Base-by-base conservation (phyloP, 2,113 vertebrate species). In the Podarcis cretensis region DNA sequence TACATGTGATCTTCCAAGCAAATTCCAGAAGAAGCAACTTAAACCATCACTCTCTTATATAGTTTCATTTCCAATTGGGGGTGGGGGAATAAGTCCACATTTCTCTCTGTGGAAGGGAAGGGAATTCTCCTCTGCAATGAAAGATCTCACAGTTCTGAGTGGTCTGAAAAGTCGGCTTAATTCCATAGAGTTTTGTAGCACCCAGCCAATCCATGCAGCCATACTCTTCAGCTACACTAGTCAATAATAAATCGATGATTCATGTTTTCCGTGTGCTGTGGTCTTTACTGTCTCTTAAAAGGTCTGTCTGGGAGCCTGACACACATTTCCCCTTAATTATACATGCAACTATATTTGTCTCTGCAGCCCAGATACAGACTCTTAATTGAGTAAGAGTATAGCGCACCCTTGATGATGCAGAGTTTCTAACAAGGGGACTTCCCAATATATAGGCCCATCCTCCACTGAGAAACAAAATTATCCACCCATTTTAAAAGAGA, bases 391-490 rank as follows among this genome's bases (percentile, higher is more conserved):
- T 93, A 93, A 89, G 66, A 90, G 85, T 68, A 87, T 89, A 35
- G 89, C 89, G 93, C 90, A 89, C 85, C 86, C 90, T 77, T 20
- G 94, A 96, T 96, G 94, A 96, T 90, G 83, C 90, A 83, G 89
- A 88, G 88, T 89, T 96, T 93, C 95, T 94, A 94, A 91, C 89
- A 94, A 81, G 87, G 96, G 95, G 94, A 96, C 96, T 97, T 97
- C 93, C 96, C 95, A 93, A 94, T 92, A 95, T 87, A 91, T 89
- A 89, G 66, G 81, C 92, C 81, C 89, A 93, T 81, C 89, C 91
- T 93, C 94, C 91, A 87, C 89, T 96, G 90, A 95, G 92, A 76
- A 93, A 94, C 93, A 91, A 91, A 94, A 95, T 94, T 91, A 95
- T 92, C 93, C 92, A 95, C 92, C 75, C 86, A 80, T 84, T 9